Evolutionary conservation across 1,140 invertebrate species (phyloP).

Genomic region (Tetragonula clypearis): DNA sequence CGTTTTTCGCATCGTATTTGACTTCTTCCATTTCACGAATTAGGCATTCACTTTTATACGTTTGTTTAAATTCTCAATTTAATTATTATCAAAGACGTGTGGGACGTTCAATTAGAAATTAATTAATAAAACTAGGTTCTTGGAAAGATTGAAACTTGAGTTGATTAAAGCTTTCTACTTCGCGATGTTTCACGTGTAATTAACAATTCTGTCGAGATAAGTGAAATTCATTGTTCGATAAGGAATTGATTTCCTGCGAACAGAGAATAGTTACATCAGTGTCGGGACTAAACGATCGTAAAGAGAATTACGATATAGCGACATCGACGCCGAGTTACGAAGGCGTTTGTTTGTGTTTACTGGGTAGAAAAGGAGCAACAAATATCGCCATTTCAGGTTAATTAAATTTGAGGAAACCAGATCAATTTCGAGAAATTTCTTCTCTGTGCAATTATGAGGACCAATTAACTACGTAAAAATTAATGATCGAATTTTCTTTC

Average conservation of each 20-base stretch:
- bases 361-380: background rate
- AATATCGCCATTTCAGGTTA: background rate
- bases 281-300: conserved; percentile 9
- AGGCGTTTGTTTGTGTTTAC: background rate
- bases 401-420: background rate
- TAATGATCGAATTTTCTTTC: no score
- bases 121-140: no score
- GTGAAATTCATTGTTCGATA: background rate
- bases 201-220: background rate
- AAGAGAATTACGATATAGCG: background rate
- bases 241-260: background rate
- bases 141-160: no score
- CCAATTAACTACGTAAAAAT: no score
- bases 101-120: no score
- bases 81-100: background rate
- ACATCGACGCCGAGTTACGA: background rate
- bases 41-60: no score
- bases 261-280: background rate
- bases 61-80: background rate
- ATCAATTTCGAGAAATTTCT: background rate
- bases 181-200: background rate
- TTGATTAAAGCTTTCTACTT: no score
- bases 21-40: background rate
- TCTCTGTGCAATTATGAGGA: no score
- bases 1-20: background rate